phyloP scores from a whole-genome alignment of 2,113 vertebrate species.

The Callithrix jacchus region DNA sequence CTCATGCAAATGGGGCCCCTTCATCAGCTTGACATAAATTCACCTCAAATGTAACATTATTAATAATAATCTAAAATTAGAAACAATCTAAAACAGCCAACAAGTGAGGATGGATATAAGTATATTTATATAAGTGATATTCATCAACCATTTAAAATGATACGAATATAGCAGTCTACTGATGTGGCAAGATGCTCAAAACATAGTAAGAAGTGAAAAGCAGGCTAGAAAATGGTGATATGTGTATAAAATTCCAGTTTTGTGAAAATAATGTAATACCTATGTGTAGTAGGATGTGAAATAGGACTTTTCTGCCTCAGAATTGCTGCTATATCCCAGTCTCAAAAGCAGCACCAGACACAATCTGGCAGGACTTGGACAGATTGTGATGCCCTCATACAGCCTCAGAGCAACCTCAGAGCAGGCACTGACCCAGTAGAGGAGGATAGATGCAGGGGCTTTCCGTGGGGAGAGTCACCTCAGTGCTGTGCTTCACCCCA shows the following conservation, averaged over 20 bases:
- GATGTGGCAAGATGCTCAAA: conserved; percentile 4
- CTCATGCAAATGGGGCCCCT: neutral
- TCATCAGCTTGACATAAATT: neutral
- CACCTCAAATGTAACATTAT: neutral
- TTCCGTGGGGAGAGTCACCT: neutral
- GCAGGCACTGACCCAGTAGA: neutral
- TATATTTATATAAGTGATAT: neutral
- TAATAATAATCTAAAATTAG: conserved; percentile 21
- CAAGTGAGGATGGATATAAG: neutral
- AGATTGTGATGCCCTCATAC: neutral
- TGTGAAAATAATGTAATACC: neutral
- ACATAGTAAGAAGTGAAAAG: neutral
- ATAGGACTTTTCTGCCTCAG: neutral
- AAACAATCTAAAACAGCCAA: neutral
- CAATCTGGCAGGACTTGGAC: neutral
- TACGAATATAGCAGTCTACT: neutral
- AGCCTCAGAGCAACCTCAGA: neutral
- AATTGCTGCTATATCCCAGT: neutral
- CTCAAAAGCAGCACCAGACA: neutral
- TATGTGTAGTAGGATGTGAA: neutral
- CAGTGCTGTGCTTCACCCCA: neutral
- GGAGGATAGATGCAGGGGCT: neutral
- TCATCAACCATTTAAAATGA: neutral
- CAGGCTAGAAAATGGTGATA: neutral
- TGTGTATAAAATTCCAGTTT: neutral